Conservation (phyloP, 2,888 invertebrate species). For the Aphodius granarius region DNA sequence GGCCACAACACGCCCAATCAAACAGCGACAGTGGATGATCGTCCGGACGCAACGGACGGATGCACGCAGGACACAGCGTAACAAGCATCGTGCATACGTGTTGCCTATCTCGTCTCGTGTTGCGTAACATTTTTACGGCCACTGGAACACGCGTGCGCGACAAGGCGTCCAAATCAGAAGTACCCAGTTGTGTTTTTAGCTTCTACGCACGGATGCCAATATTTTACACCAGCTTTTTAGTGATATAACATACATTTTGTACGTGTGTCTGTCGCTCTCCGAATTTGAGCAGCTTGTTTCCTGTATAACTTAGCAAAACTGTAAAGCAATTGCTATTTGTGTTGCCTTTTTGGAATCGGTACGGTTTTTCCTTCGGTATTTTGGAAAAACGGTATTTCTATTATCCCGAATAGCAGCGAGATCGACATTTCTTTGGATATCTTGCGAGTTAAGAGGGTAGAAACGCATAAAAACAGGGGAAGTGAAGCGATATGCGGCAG, state of each 20-base stretch:
- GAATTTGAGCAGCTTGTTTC: no score
- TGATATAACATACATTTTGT: neutral
- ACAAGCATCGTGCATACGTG: neutral
- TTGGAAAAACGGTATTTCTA: neutral
- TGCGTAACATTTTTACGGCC: neutral
- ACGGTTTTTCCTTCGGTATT: no score
- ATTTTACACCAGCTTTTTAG: neutral
- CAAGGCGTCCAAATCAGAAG: neutral
- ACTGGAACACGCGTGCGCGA: neutral
- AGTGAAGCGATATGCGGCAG: neutral
- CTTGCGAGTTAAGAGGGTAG: neutral
- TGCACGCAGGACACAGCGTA: no score
- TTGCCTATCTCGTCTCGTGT: neutral
- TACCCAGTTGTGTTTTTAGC: neutral
- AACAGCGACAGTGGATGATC: no score
- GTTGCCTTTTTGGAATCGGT: neutral
- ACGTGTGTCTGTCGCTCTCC: no score
- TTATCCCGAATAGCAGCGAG: neutral
- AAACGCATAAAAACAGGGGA: neutral
- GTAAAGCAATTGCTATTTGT: neutral
- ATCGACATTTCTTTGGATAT: neutral
- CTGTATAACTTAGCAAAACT: slow-evolving; percentile 38
- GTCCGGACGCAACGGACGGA: no score
- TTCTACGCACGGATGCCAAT: neutral
- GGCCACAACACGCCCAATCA: no score